Base-by-base conservation (phyloP, 2,113 vertebrate genomes). In the Oryzias melastigma region DNA sequence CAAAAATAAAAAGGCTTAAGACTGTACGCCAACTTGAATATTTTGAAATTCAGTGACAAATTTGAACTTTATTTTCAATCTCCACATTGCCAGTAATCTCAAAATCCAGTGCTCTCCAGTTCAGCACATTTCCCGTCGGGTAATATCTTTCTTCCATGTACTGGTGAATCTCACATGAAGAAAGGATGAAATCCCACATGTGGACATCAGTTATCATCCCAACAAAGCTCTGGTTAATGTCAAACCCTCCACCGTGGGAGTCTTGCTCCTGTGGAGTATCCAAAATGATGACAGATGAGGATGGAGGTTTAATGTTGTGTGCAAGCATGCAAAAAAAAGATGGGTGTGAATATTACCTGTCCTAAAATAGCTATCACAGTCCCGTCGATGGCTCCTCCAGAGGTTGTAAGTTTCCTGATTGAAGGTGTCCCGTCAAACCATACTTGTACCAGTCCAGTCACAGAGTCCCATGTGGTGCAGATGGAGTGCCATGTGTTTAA, bases 161-260 rank as follows among this genome's bases (percentile, higher is more conserved):
- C 5, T 52, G 50, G 2, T 65, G 52, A n/a, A 90, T 84, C 57
- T 88, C 73, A 69, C 83, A 82, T 19, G 70, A 1, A 4, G 84
- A 84, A 3, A 90, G 85, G 50, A 43, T 12, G 43, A 84, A 71
- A 69, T 89, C 51, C 87, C 89, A 90, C 83, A 90, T 80, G 67
- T 90, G 77, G 47, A 89, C 71, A 8, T 90, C 87, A 8, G 69
- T 20, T 55, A 86, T 73, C 81, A 86, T 87, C 8, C 89, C 86
- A 42, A 80, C 5, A 0, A 90, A 88, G 42, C 47, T 73, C 77
- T 89, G 87, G 0, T 49, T 64, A 0, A 3, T 0, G 25, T 81
- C 76, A 63, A 88, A 89, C 1, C 52, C 50, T 0, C 85, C 84
- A 35, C 81, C 83, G 0, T 80, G 67, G 13, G 44, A 5, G 58